Evolutionary conservation across 2,113 vertebrate genomes (phyloP).

Genomic region (Antechinus flavipes): DNA sequence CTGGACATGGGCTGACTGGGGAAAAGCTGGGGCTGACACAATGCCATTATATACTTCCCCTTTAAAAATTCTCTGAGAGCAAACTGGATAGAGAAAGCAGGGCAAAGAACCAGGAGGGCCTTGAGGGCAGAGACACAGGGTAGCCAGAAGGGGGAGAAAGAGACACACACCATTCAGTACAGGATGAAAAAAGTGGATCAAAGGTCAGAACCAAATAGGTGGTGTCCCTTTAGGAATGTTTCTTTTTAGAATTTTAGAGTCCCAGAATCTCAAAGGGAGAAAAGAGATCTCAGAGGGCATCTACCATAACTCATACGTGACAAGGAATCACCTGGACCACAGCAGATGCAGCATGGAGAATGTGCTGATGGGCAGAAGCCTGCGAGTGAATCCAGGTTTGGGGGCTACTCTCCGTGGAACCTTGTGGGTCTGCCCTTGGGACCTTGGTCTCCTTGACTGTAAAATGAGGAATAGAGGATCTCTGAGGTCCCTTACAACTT

Average conservation of each 20-base stretch:
- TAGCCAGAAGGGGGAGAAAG: not conserved
- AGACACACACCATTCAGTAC: not conserved
- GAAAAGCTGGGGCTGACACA: not conserved
- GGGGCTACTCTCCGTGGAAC: not conserved
- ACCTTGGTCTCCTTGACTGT: not conserved
- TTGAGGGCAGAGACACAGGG: not conserved
- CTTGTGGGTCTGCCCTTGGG: not conserved
- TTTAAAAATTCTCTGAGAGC: not conserved
- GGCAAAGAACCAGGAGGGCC: not conserved
- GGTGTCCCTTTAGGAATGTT: not conserved
- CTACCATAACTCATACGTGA: not conserved
- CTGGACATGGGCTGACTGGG: not conserved
- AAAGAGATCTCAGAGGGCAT: not conserved
- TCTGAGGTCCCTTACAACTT: not conserved
- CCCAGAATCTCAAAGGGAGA: not conserved
- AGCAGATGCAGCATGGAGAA: not conserved
- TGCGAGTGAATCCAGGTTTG: not conserved
- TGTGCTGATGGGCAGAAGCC: not conserved
- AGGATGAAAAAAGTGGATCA: not conserved
- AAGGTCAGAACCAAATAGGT: not conserved
- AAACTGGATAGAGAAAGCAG: not conserved
- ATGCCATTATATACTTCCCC: not conserved
- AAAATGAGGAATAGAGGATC: not conserved
- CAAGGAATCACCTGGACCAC: not conserved
- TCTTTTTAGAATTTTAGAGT: not conserved